Percentiles rank a stretch among this genome's conserved stretches.
These are phyloP conservation scores for Arizona elegans DNA, from an alignment of 2,113 vertebrate species.

Conservation along the genomic window DNA sequence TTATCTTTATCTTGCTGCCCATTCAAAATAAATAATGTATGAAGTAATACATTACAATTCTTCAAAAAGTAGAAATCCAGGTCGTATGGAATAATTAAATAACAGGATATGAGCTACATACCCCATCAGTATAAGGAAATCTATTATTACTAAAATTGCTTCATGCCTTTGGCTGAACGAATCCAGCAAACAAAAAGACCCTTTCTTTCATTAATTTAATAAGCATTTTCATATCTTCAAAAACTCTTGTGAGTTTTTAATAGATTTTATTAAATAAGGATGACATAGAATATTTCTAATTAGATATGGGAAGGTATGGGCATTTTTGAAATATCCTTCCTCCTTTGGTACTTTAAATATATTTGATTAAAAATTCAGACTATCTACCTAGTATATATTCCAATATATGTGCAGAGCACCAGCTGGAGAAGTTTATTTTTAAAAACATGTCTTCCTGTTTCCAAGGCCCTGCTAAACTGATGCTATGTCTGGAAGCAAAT, in stretches of 20 bases:
- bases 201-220: background rate
- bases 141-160: background rate
- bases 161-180: background rate
- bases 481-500: background rate
- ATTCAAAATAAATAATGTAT: background rate
- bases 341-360: background rate
- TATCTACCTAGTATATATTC: background rate
- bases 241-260: background rate
- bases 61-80: background rate
- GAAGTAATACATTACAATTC: background rate
- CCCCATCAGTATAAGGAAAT: background rate
- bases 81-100: background rate
- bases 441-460: background rate
- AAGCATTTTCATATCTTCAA: background rate
- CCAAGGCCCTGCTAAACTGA: background rate
- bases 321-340: background rate
- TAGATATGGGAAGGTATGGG: background rate
- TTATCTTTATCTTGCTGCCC: slow-evolving; percentile 6
- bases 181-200: background rate
- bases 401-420: background rate
- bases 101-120: background rate
- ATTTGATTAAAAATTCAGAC: background rate
- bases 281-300: background rate
- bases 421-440: background rate
- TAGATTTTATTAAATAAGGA: background rate